Percentiles rank a stretch among this genome's conserved stretches.
Evolutionary conservation across 2,797 vertebrate genomes (phyloP).

Genomic region (Propithecus perrieri): DNA sequence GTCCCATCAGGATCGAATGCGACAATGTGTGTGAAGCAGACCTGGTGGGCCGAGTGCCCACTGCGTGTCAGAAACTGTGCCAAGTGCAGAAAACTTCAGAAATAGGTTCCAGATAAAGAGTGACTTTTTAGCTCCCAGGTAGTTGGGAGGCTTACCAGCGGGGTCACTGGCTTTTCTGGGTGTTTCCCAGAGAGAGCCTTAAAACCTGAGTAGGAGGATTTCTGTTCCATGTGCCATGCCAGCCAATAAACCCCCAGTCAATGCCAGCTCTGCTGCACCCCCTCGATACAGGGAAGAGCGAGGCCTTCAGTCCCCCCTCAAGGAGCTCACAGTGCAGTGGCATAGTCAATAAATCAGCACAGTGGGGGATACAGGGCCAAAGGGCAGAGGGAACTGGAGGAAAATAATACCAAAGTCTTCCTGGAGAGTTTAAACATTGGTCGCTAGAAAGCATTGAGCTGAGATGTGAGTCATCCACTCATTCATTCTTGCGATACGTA

Average conservation of each 20-base stretch:
- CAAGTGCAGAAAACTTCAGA: not conserved
- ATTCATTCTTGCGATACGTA: not conserved
- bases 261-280: not conserved
- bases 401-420: not conserved
- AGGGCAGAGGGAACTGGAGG: not conserved
- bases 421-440: not conserved
- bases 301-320: not conserved
- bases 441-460: not conserved
- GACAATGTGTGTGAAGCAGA: not conserved
- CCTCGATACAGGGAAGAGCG: not conserved
- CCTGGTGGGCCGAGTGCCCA: not conserved
- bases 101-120: not conserved
- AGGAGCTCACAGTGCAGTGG: not conserved
- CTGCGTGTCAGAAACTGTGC: not conserved
- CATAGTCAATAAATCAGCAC: not conserved
- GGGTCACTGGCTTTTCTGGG: not conserved
- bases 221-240: not conserved
- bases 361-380: not conserved
- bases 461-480: not conserved
- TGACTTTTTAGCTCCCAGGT: not conserved
- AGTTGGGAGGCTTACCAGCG: not conserved
- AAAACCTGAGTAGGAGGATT: not conserved
- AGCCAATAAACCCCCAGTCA: not conserved
- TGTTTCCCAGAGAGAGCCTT: not conserved
- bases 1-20: not conserved